Evolutionary conservation across 2,113 vertebrate genomes (phyloP).

Genomic region (Alaudala cheleensis): DNA sequence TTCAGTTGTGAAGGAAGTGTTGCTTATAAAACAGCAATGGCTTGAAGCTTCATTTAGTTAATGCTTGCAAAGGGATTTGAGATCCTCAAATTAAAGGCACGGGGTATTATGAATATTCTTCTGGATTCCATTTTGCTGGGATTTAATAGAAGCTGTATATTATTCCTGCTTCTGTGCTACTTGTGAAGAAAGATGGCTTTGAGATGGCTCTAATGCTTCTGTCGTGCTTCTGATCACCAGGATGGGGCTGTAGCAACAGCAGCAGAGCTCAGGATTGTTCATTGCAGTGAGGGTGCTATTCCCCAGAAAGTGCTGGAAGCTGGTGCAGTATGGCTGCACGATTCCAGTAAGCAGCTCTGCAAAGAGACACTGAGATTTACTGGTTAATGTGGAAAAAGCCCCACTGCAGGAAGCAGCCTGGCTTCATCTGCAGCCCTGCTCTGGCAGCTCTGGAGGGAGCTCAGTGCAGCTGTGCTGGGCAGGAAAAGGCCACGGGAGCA

Average conservation of each 20-base stretch:
- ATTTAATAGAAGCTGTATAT: constrained; percentile 39
- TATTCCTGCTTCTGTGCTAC: background rate
- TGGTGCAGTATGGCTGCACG: background rate
- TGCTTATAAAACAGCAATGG: background rate
- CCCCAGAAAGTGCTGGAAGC: background rate
- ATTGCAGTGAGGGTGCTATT: background rate
- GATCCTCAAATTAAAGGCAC: constrained; percentile 6
- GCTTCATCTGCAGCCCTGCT: constrained; percentile 11
- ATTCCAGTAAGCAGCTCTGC: background rate
- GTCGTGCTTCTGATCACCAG: background rate
- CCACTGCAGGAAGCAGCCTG: constrained; percentile 46
- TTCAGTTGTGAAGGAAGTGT: background rate
- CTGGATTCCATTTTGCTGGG: constrained; percentile 3
- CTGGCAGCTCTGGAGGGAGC: constrained; percentile 31
- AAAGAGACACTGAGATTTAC: background rate
- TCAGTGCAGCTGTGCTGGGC: constrained; percentile 36
- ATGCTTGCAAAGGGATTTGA: constrained; percentile 39
- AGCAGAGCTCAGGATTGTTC: background rate
- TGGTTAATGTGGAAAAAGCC: background rate
- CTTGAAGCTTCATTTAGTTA: constrained; percentile 44
- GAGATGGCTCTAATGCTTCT: background rate
- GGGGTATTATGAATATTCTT: constrained; percentile 2
- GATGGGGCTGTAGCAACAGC: background rate
- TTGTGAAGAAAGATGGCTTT: background rate
- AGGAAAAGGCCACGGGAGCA: constrained; percentile 55